phyloP scores from a whole-genome alignment of 2,888 invertebrate species.

The Heliconius sara region DNA sequence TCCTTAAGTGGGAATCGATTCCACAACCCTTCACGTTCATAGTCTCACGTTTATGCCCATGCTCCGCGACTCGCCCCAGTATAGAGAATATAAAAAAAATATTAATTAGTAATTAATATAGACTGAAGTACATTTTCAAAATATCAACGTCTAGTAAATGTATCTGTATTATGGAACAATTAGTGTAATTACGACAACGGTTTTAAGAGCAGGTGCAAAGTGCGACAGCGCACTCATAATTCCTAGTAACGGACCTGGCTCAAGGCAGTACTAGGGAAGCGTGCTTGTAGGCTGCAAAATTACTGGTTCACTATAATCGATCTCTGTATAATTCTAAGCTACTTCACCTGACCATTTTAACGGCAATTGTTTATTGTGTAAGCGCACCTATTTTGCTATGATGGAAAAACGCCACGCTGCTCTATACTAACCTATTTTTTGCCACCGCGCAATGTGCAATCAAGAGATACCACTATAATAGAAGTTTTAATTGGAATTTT shows the following conservation, averaged over 20 bases:
- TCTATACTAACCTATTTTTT: constrained; percentile 43
- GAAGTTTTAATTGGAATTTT: constrained; percentile 32
- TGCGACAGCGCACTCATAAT: constrained; percentile 72
- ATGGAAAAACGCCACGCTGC: constrained; percentile 42
- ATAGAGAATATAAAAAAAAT: background rate
- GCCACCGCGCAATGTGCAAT: constrained; percentile 44
- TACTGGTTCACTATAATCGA: constrained; percentile 74
- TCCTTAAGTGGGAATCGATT: no score
- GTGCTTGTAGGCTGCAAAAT: constrained; percentile 76
- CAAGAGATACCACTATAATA: constrained; percentile 30
- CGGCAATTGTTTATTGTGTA: constrained; percentile 57
- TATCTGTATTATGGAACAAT: constrained; percentile 62
- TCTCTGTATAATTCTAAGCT: constrained; percentile 73
- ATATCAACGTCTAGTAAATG: constrained; percentile 47
- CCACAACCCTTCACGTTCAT: no score
- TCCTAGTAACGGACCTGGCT: constrained; percentile 78
- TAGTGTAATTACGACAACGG: constrained; percentile 77
- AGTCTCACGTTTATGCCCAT: no score
- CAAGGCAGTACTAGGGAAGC: constrained; percentile 77
- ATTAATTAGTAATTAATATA: constrained; percentile 34
- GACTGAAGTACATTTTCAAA: constrained; percentile 39
- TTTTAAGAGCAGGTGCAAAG: constrained; percentile 78
- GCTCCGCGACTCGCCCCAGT: background rate
- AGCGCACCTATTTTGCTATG: constrained; percentile 47
- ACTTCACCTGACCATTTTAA: constrained; percentile 67